Evolutionary conservation across 2,797 vertebrate genomes (phyloP).

Genomic region (Rhinella marina): DNA sequence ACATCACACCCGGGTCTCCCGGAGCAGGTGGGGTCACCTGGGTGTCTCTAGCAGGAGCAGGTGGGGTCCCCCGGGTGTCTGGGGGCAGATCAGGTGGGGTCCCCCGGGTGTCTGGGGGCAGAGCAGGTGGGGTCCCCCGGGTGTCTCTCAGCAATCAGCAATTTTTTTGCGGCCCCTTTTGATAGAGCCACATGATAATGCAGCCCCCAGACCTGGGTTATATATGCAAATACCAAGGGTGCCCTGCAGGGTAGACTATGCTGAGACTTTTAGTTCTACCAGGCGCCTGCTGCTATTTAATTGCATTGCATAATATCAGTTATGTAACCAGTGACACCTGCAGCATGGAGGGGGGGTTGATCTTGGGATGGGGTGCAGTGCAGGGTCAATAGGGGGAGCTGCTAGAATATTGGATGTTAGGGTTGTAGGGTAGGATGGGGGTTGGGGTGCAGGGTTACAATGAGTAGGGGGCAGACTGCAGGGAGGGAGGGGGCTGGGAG

Average conservation of each 20-base stretch:
- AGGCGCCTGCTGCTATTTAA: not conserved
- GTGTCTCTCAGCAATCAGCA: too few relatives aligned
- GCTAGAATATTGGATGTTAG: not conserved
- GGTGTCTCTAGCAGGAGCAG: too few relatives aligned
- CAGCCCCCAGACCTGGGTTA: not conserved
- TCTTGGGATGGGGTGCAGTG: not conserved
- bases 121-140: too few relatives aligned
- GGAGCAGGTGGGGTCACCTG: too few relatives aligned
- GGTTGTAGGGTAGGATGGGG: not conserved
- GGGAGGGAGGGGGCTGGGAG: not conserved
- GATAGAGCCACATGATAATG: constrained; percentile 4
- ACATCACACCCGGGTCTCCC: too few relatives aligned
- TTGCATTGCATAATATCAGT: not conserved
- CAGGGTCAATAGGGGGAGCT: not conserved
- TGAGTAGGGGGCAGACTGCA: not conserved
- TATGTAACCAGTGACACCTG: not conserved
- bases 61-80: too few relatives aligned
- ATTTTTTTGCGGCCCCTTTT: too few relatives aligned
- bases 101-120: too few relatives aligned
- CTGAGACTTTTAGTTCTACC: constrained; percentile 6
- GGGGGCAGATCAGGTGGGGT: too few relatives aligned
- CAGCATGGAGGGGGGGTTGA: not conserved
- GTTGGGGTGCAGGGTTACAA: not conserved
- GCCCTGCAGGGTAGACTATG: not conserved
- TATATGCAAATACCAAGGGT: not conserved